Evolutionary conservation across 2,888 invertebrate genomes (phyloP), one percentile per base, ranked within the genome.

Genomic region (Tipula lateralis): DNA sequence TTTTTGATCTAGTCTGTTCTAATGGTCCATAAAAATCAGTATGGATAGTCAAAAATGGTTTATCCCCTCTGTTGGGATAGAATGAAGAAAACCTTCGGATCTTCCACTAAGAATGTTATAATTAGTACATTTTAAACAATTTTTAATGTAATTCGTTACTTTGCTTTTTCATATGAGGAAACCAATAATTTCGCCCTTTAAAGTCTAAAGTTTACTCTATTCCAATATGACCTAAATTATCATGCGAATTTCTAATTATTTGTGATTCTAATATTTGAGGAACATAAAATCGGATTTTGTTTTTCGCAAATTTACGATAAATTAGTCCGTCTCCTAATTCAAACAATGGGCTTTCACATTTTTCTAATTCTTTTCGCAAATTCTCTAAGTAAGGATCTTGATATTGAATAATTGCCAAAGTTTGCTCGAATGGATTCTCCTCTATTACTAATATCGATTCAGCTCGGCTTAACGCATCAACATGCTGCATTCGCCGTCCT

Each of bases 101-200:
- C 66, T 32, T 12, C 84, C 32, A 13, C 83, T 39, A n/a, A 85
- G 84, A 16, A 84, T 29, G 3, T 85, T 82, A 29, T 84, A 86
- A 84, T 84, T 84, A 66, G 85, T 85, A 34, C 86, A 86, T 2
- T 84, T 44, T 1, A 84, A 82, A 30, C 85, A 86, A 66, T 86
- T 86, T 29, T 85, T 85, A 80, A 86, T 85, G 84, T 84, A 85
- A 12, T 39, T 7, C 12, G 84, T 84, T n/a, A 86, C 86, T 80
- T 86, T 86, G 0, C 84, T 88, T 24, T 81, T 85, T 86, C 85
- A 88, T 86, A 32, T 87, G 86, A 5, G 88, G 87, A 86, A 89
- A 88, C 87, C 88, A 89, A 86, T 88, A 89, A n/a, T 85, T 85
- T 85, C 85, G 84, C 30, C 24, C 85, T 82, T 89, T 84, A 19